phyloP scores from a whole-genome alignment of 1,140 invertebrate species.

The Cyclina sinensis region DNA sequence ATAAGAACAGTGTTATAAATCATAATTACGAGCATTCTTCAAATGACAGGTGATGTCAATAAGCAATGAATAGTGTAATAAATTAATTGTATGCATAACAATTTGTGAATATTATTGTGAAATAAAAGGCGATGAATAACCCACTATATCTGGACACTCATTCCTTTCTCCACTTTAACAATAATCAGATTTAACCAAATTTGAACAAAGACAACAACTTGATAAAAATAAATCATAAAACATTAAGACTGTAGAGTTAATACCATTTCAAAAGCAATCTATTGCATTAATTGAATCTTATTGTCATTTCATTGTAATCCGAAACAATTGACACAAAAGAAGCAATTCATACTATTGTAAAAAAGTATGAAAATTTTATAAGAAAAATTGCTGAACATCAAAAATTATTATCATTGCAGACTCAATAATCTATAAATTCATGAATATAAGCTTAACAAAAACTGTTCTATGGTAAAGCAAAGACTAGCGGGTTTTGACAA shows the following conservation, averaged over 20 bases:
- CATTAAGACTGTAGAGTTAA: background rate
- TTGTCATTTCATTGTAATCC: conserved; percentile 5
- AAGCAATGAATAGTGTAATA: background rate
- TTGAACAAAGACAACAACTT: background rate
- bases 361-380: conserved; percentile 13
- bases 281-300: background rate
- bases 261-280: background rate
- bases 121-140: conserved; percentile 2
- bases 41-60: conserved; percentile 36
- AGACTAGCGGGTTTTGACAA: background rate
- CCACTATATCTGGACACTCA: background rate
- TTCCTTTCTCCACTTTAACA: background rate
- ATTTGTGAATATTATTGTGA: background rate
- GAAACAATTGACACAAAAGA: background rate
- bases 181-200: background rate
- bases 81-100: conserved; percentile 1
- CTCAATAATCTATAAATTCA: background rate
- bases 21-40: conserved; percentile 33
- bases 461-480: conserved; percentile 9
- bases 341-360: background rate
- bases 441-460: background rate
- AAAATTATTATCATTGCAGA: background rate
- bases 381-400: background rate
- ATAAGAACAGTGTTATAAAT: conserved; percentile 3
- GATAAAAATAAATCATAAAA: background rate